These are phyloP conservation scores for Ptychochromis oligacanthus DNA, from an alignment of 2,113 vertebrate genomes.

Conservation along the genomic window DNA sequence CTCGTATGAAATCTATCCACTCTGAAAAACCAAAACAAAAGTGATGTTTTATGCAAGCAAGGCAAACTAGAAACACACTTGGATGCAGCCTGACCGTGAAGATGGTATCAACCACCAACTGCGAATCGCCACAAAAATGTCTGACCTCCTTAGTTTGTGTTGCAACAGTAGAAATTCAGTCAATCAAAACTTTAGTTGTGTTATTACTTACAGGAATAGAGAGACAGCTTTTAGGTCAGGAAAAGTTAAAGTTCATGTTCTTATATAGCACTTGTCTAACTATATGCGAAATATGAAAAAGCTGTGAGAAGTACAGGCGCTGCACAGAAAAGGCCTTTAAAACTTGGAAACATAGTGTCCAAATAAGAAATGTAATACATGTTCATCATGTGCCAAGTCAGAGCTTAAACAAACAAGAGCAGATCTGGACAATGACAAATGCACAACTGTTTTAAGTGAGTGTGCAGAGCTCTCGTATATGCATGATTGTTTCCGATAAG, in stretches of 20 bases:
- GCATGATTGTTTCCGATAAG: slow-evolving; percentile 65
- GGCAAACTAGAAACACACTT: slow-evolving; percentile 73
- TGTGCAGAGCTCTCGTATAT: slow-evolving; percentile 42
- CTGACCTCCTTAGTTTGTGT: slow-evolving; percentile 15
- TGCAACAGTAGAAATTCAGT: slow-evolving; percentile 12
- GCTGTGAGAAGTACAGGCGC: not conserved
- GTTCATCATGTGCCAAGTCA: slow-evolving; percentile 39
- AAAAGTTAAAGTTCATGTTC: not conserved
- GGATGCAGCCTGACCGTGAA: slow-evolving; percentile 58
- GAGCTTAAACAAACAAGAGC: slow-evolving; percentile 62
- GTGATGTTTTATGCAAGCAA: slow-evolving; percentile 70
- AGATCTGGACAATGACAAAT: slow-evolving; percentile 69
- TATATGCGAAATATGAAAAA: slow-evolving; percentile 11
- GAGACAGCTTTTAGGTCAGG: not conserved
- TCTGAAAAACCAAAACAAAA: slow-evolving; percentile 73
- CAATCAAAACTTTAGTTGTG: not conserved
- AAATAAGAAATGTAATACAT: slow-evolving; percentile 43
- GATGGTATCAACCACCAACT: slow-evolving; percentile 67
- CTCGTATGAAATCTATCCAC: slow-evolving; percentile 70
- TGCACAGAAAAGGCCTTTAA: slow-evolving; percentile 6
- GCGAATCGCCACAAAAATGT: slow-evolving; percentile 48
- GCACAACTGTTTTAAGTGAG: slow-evolving; percentile 55
- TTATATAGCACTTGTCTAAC: not conserved
- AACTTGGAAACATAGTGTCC: slow-evolving; percentile 23
- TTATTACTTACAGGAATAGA: not conserved